Evolutionary conservation across 1,140 invertebrate genomes (phyloP).

Genomic region (Anoplolepis gracilipes): DNA sequence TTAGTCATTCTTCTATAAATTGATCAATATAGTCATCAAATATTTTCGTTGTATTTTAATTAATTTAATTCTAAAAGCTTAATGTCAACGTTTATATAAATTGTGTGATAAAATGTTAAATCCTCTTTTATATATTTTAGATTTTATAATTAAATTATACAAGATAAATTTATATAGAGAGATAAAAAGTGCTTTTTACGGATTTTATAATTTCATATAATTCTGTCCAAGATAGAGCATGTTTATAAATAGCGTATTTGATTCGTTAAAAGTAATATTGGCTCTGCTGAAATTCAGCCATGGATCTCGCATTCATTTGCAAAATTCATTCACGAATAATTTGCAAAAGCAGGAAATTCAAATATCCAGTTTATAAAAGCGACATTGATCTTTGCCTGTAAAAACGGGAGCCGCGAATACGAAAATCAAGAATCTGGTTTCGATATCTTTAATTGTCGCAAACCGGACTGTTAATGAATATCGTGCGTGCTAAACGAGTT

Average conservation of each 20-base stretch:
- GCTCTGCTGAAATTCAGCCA: conserved; percentile 3
- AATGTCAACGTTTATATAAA: no score
- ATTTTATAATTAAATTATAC: no score
- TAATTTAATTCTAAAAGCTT: neutral
- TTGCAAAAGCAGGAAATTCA: neutral
- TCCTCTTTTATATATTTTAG: no score
- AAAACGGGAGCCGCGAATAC: neutral
- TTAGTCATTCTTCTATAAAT: conserved; percentile 16
- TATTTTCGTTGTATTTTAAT: neutral
- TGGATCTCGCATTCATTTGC: neutral
- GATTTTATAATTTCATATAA: neutral
- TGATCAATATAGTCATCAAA: neutral
- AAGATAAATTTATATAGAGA: no score
- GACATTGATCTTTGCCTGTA: conserved; percentile 49
- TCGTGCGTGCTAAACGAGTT: neutral
- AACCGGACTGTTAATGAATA: conserved; percentile 7
- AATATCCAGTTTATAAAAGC: conserved; percentile 40
- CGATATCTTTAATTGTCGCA: conserved; percentile 21
- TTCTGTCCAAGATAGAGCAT: no score
- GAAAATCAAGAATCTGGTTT: conserved; percentile 39
- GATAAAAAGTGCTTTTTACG: neutral
- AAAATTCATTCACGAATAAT: conserved; percentile 2
- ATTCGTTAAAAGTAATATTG: neutral
- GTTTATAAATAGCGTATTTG: neutral
- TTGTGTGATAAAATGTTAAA: no score